phyloP scores from a whole-genome alignment of 2,113 vertebrate species.

The Sardina pilchardus region DNA sequence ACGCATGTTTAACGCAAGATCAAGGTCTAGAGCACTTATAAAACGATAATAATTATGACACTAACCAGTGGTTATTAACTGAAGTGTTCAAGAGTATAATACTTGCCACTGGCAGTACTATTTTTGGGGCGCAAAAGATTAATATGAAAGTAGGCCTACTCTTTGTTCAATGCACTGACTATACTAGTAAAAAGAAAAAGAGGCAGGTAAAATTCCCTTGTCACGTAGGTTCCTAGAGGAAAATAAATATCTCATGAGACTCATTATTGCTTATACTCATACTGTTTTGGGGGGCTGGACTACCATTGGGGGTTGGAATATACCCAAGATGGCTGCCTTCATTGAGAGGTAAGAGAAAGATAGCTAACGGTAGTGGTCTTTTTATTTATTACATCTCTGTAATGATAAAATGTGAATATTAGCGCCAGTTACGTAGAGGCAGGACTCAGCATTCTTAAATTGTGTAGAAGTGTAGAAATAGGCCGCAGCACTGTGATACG shows the following conservation, averaged over 20 bases:
- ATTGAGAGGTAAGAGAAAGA: slow-evolving; percentile 48
- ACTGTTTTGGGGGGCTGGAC: slow-evolving; percentile 33
- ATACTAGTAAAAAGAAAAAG: neutral
- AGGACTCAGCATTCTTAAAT: neutral
- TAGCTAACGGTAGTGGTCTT: neutral
- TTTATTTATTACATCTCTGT: neutral
- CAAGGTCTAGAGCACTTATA: too few relatives aligned
- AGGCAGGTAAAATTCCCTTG: neutral
- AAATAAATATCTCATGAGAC: neutral
- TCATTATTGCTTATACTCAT: neutral
- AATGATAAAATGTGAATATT: neutral
- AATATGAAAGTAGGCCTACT: neutral
- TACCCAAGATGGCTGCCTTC: slow-evolving; percentile 52
- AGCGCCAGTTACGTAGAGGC: neutral
- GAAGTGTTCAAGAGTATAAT: neutral
- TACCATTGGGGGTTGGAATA: slow-evolving; percentile 19
- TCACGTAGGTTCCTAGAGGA: neutral
- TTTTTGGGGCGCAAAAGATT: neutral
- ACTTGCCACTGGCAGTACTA: neutral
- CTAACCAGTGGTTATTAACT: too few relatives aligned
- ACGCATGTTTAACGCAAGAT: too few relatives aligned
- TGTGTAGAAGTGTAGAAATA: neutral
- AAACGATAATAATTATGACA: too few relatives aligned
- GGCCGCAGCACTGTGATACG: neutral
- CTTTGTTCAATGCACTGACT: neutral